phyloP scores from a whole-genome alignment of 92 coral and sea anemone species.

The Parazoanthus darwini region DNA sequence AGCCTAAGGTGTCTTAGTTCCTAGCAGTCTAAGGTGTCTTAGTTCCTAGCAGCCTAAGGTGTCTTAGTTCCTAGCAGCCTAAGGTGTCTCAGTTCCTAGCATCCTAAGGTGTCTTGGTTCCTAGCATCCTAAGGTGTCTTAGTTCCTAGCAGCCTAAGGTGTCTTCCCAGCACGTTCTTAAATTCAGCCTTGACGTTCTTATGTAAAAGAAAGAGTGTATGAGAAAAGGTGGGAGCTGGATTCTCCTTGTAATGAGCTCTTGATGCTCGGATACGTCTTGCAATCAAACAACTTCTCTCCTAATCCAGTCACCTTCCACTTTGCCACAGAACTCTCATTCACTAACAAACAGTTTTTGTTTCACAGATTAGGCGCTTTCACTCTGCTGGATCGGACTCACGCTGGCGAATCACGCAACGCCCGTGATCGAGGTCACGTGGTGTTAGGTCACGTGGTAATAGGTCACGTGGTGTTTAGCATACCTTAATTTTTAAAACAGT shows the following conservation, averaged over 20 bases:
- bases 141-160: no score
- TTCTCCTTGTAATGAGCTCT: not conserved
- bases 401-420: conserved; percentile 37
- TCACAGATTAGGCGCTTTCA: conserved; percentile 51
- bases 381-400: conserved; percentile 28
- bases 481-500: not conserved
- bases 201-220: no score
- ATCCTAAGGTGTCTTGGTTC: no score
- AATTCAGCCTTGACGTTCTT: no score
- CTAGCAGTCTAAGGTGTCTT: no score
- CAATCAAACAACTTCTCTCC: not conserved
- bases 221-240: not conserved
- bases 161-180: no score
- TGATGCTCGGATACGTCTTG: not conserved
- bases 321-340: not conserved
- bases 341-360: conserved; percentile 41
- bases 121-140: no score
- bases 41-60: no score
- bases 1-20: no score
- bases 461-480: conserved; percentile 8
- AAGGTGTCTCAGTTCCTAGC: no score
- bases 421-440: conserved; percentile 33
- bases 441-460: conserved; percentile 12
- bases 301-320: not conserved
- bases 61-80: no score